These are phyloP conservation scores for Troilus luridus DNA, from an alignment of 2,888 invertebrate genomes.

Conservation along the genomic window DNA sequence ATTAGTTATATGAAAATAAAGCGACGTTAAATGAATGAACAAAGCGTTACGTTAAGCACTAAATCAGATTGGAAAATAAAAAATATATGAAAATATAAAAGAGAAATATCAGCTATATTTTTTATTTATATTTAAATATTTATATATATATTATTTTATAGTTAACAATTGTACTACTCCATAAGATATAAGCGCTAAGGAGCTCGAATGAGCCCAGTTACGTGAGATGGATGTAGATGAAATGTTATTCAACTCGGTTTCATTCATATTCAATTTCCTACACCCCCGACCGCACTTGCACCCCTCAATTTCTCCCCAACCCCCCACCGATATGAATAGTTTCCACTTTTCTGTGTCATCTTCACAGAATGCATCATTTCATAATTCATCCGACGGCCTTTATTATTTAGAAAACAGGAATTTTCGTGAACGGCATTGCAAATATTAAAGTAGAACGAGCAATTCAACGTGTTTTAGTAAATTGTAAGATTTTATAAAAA, in stretches of 20 bases:
- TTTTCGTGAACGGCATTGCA: background rate
- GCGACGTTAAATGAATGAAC: too few relatives aligned
- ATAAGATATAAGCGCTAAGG: background rate
- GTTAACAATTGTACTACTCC: too few relatives aligned
- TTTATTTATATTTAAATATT: too few relatives aligned
- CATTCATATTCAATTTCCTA: constrained; percentile 38
- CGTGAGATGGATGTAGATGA: background rate
- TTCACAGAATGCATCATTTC: background rate
- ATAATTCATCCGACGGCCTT: background rate
- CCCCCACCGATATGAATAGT: background rate
- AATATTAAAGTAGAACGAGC: background rate
- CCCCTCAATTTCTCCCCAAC: background rate
- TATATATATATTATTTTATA: too few relatives aligned
- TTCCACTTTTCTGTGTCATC: background rate
- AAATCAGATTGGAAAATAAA: too few relatives aligned
- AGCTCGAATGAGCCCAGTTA: background rate
- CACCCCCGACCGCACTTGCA: background rate
- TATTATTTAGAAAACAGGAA: background rate
- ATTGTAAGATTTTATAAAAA: too few relatives aligned
- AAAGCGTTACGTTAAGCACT: too few relatives aligned
- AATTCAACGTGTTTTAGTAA: too few relatives aligned
- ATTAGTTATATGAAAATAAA: too few relatives aligned
- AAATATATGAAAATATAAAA: too few relatives aligned
- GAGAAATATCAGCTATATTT: too few relatives aligned
- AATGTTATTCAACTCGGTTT: constrained; percentile 23